These are phyloP conservation scores for Chesias legatella DNA, from an alignment of 2,888 invertebrate species.

Conservation along the genomic window DNA sequence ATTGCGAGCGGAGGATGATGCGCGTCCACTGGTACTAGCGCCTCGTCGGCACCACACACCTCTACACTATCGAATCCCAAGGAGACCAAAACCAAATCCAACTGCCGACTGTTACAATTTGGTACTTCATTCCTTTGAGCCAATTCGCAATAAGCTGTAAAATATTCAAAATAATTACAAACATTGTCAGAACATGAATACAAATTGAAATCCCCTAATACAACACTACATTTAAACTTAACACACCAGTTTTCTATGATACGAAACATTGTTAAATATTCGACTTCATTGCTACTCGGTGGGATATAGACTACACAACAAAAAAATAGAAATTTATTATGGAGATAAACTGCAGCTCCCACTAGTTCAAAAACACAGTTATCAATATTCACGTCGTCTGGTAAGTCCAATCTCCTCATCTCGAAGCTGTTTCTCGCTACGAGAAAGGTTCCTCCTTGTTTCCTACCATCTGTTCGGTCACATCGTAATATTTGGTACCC, in stretches of 20 bases:
- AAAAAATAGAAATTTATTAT: conserved; percentile 17
- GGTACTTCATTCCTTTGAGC: conserved; percentile 6
- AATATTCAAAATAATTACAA: conserved; percentile 8
- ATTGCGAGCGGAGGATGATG: conserved; percentile 9
- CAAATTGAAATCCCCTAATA: conserved; percentile 5
- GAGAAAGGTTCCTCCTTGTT: conserved; percentile 10
- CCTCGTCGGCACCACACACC: background rate
- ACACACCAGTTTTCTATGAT: conserved; percentile 18
- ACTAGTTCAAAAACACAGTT: conserved; percentile 21
- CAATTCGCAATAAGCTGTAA: conserved; percentile 7
- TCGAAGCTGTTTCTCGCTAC: conserved; percentile 20
- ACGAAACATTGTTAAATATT: conserved; percentile 25
- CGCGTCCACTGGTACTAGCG: conserved; percentile 3
- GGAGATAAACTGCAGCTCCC: conserved; percentile 11
- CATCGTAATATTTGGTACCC: conserved; percentile 18
- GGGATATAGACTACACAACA: conserved; percentile 28
- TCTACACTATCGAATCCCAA: background rate
- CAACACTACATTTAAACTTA: background rate
- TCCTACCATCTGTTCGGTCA: conserved; percentile 22
- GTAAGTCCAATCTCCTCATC: conserved; percentile 12
- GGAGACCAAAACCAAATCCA: conserved; percentile 6
- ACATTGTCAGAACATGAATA: conserved; percentile 13
- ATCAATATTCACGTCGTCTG: conserved; percentile 14
- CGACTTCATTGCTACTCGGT: conserved; percentile 22
- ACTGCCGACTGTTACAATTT: conserved; percentile 5